These are phyloP conservation scores for Leptonema lineaticorne DNA, from an alignment of 1,140 invertebrate genomes.

Conservation along the genomic window DNA sequence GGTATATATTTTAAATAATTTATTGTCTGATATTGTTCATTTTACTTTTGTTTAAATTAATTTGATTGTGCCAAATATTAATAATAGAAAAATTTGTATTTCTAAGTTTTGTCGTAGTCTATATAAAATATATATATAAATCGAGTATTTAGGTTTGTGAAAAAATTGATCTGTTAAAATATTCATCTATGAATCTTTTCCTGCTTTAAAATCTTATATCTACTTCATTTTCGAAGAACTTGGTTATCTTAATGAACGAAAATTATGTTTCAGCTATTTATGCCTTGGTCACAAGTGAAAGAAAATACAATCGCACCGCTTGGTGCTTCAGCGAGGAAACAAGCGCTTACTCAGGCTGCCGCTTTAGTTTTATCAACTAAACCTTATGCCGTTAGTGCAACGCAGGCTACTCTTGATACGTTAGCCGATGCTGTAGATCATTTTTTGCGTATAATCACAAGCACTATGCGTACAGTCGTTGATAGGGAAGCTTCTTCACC, in stretches of 20 bases:
- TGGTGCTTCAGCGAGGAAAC: slow-evolving; percentile 50
- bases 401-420: slow-evolving; percentile 50
- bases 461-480: slow-evolving; percentile 49
- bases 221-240: too few relatives aligned
- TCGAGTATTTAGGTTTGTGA: too few relatives aligned
- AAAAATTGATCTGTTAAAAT: too few relatives aligned
- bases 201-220: too few relatives aligned
- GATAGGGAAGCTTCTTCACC: slow-evolving; percentile 51
- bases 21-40: not conserved
- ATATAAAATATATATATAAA: too few relatives aligned
- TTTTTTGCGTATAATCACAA: slow-evolving; percentile 53
- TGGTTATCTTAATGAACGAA: too few relatives aligned
- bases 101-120: too few relatives aligned
- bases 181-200: too few relatives aligned
- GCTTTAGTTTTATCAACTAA: slow-evolving; percentile 49
- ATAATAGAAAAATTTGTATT: too few relatives aligned
- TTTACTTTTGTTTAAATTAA: not conserved
- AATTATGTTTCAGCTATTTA: too few relatives aligned
- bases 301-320: slow-evolving; percentile 49
- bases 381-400: slow-evolving; percentile 48
- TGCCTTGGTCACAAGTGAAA: slow-evolving; percentile 52
- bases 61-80: too few relatives aligned
- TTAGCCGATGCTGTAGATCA: slow-evolving; percentile 51
- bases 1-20: too few relatives aligned
- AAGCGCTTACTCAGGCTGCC: slow-evolving; percentile 51